Conservation (phyloP, 1,140 invertebrate species). For the Zaprionus vittiger region DNA sequence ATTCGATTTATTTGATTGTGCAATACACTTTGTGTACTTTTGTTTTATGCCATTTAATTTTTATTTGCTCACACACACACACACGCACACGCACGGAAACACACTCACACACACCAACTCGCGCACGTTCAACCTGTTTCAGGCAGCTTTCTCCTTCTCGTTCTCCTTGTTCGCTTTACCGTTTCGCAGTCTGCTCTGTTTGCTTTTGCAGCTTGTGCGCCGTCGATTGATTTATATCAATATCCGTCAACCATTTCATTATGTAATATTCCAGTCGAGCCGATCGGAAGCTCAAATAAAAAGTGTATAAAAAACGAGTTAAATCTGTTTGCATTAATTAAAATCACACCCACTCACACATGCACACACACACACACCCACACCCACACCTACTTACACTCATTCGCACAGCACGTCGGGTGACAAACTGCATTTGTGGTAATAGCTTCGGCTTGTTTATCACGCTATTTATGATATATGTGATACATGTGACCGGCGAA, state of each 20-base stretch:
- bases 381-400: background rate
- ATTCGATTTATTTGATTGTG: conserved; percentile 28
- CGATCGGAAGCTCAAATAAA: conserved; percentile 43
- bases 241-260: conserved; percentile 73
- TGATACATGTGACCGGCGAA: conserved; percentile 14
- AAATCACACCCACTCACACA: conserved; percentile 43
- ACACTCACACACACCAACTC: conserved; percentile 18
- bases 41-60: conserved; percentile 67
- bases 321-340: conserved; percentile 83
- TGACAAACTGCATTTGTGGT: conserved; percentile 72
- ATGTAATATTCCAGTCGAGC: conserved; percentile 60
- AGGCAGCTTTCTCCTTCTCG: background rate
- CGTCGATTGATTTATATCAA: conserved; percentile 80
- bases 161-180: conserved; percentile 17
- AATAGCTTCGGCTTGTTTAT: conserved; percentile 76
- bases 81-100: background rate
- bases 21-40: conserved; percentile 22
- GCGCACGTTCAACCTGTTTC: background rate
- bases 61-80: conserved; percentile 58
- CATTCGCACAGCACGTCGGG: background rate
- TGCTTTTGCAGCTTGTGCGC: conserved; percentile 35
- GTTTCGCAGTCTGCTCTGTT: conserved; percentile 39
- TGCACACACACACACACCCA: background rate
- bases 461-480: conserved; percentile 57
- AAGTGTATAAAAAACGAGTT: conserved; percentile 58